Percentiles rank a stretch among this genome's conserved stretches.
Conservation (phyloP, 35 echinoderm and acorn worm species). For the Apostichopus californicus region DNA sequence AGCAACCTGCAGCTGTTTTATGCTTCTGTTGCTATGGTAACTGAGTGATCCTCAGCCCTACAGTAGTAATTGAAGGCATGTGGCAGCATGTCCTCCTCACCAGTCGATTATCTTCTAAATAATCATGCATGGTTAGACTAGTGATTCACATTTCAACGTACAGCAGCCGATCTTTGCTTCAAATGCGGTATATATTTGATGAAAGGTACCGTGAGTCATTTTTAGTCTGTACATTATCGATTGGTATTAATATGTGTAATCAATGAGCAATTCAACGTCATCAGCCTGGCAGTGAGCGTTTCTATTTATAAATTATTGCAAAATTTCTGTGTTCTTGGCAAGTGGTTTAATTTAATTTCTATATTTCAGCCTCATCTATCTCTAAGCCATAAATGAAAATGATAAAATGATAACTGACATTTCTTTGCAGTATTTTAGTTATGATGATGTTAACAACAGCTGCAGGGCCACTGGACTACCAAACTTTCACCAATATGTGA, state of each 20-base stretch:
- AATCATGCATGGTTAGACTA: conserved; percentile 17
- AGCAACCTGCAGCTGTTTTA: conserved; percentile 36
- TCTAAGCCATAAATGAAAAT: too few species aligned
- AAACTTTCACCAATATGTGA: too few species aligned
- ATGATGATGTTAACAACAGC: too few species aligned
- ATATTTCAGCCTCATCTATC: too few species aligned
- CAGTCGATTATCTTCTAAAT: conserved; percentile 14
- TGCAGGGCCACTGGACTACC: too few species aligned
- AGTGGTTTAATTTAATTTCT: too few species aligned
- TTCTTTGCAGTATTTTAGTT: too few species aligned
- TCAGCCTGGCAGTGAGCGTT: not conserved
- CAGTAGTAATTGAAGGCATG: conserved; percentile 18
- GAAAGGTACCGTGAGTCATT: not conserved
- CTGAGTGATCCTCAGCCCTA: conserved; percentile 26
- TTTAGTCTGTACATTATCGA: not conserved
- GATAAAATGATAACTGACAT: too few species aligned
- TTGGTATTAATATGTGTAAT: not conserved
- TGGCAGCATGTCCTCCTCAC: conserved; percentile 7
- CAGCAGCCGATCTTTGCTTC: too few species aligned
- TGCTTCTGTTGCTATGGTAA: conserved; percentile 31
- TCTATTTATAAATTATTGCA: not conserved
- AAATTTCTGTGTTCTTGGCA: too few species aligned
- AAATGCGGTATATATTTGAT: too few species aligned
- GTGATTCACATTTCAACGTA: not conserved
- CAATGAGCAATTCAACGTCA: not conserved